Base-by-base conservation (phyloP, 2,888 invertebrate species). In the Ctena decussata region DNA sequence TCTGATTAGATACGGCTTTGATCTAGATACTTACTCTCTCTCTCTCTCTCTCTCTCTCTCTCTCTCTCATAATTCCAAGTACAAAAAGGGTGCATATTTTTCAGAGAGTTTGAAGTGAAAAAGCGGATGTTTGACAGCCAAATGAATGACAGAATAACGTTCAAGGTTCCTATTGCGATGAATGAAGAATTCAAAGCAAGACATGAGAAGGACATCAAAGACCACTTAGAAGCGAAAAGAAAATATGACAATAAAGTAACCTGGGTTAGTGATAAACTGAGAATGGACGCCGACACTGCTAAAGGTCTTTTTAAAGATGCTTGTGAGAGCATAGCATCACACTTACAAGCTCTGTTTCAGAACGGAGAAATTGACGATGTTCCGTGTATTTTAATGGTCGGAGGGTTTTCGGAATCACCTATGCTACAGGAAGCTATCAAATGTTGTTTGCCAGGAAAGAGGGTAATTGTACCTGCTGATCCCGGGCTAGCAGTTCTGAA, bases 351-450 rank as follows among this genome's bases (percentile, higher is more conserved):
- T 15, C 41, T 85, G 1, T 60, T 87, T 32, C 15, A 32, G 21
- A 41, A 72, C 15, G 73, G 60, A 5, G 46, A 60, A 32, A 73
- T 78, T 0, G 70, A 75, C 21, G 77, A 73, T 70, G 77, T 49
- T 2, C 39, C 39, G 11, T 41, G 80, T 0, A 83, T 88, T 12
- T 70, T 88, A 2, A 83, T 88, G 87, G 87, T 88, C 0, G 87
- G 87, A 0, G 87, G 87, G n/a, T 88, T 83, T 74, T 85, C 81
- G 0, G 87, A 88, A 46, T 88, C 85, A 0, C 65, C 65, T 0
- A 83, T 85, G 80, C 46, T 88, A 18, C 79, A 32, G 8, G n/a
- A 78, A 15, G 81, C 81, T 0, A 75, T 88, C 2, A 27, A 73
- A 35, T 57, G 11, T 12, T 60, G 69, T 15, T 83, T 88, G 60